A percentile compares a stretch with the other conserved stretches of the same genome.
phyloP scores from a whole-genome alignment of 2,113 vertebrate genomes.

The Phocoena sinus region DNA sequence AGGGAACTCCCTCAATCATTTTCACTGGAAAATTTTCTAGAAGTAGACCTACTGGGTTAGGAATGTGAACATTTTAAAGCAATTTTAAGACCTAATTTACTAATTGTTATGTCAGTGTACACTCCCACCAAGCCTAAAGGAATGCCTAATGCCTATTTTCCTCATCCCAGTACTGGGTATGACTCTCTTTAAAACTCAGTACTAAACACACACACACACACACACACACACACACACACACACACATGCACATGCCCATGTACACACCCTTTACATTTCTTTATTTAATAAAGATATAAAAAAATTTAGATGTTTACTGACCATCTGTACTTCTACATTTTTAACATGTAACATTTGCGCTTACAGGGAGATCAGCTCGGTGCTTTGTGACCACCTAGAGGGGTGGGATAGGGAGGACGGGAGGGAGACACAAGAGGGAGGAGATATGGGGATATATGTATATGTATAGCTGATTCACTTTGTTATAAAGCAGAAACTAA shows the following conservation, averaged over 20 bases:
- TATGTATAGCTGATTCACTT: too few relatives aligned
- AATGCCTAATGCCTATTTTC: background rate
- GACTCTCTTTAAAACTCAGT: background rate
- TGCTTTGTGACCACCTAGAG: too few relatives aligned
- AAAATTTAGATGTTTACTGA: background rate
- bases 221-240: too few relatives aligned
- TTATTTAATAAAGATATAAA: background rate
- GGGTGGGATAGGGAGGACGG: too few relatives aligned
- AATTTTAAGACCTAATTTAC: background rate
- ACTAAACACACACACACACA: background rate
- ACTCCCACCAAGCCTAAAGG: background rate
- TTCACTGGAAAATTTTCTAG: background rate
- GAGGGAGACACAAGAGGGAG: too few relatives aligned
- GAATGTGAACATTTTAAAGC: background rate
- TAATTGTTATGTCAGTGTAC: background rate
- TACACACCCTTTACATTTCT: background rate
- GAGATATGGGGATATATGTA: too few relatives aligned
- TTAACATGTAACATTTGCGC: background rate
- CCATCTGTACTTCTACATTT: background rate
- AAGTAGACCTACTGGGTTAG: background rate
- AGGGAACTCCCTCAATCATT: background rate
- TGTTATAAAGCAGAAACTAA: too few relatives aligned
- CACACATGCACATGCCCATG: background rate
- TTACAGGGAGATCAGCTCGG: background rate
- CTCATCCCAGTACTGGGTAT: background rate